phyloP scores from a whole-genome alignment of 2,113 vertebrate species.

The Tauraco erythrolophus region DNA sequence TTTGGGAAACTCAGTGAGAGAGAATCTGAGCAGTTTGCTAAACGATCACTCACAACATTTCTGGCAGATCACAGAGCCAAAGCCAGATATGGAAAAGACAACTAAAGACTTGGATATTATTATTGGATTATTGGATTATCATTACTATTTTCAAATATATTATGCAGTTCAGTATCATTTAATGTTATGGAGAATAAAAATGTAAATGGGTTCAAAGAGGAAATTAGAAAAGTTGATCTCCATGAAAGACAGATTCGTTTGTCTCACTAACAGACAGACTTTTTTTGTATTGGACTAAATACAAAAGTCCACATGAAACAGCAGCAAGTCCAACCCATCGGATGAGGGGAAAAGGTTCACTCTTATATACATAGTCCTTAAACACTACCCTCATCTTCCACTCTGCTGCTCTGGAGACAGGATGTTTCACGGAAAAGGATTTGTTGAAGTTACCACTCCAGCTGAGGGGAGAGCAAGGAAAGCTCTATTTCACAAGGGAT shows the following conservation, averaged over 20 bases:
- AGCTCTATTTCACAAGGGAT: not conserved
- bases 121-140: too few relatives aligned
- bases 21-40: not conserved
- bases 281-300: not conserved
- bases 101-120: not conserved
- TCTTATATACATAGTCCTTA: not conserved
- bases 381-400: not conserved
- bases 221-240: not conserved
- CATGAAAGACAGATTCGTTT: not conserved
- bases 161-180: not conserved
- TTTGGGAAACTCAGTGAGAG: not conserved
- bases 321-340: rapidly evolving
- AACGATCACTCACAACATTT: not conserved
- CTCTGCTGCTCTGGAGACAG: not conserved
- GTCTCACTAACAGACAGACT: not conserved
- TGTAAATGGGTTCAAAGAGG: not conserved
- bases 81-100: not conserved
- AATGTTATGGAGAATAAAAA: not conserved
- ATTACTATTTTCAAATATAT: too few relatives aligned
- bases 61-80: not conserved
- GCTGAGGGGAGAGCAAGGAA: not conserved
- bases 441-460: not conserved
- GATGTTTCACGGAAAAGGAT: not conserved
- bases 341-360: not conserved
- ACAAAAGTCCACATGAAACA: not conserved